phyloP scores from a whole-genome alignment of 2,797 vertebrate species.

The Coluber constrictor region DNA sequence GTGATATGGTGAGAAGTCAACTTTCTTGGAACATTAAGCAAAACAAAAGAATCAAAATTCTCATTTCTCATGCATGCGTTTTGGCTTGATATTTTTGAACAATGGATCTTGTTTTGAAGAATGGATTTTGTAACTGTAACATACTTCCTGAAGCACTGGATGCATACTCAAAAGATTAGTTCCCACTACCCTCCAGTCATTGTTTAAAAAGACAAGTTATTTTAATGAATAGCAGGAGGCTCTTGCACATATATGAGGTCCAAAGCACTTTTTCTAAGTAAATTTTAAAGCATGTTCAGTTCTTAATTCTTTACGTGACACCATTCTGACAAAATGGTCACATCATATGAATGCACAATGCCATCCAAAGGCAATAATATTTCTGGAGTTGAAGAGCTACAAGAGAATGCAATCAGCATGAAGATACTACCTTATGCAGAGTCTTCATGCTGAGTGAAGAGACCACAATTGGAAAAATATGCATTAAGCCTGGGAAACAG shows the following conservation, averaged over 20 bases:
- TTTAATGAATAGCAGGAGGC: background rate
- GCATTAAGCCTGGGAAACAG: background rate
- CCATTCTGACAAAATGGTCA: background rate
- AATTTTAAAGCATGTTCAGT: background rate
- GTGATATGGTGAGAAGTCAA: background rate
- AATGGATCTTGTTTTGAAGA: background rate
- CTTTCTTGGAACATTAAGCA: background rate
- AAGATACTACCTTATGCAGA: background rate
- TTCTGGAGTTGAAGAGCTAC: background rate
- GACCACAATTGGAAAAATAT: background rate
- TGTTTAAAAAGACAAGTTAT: background rate
- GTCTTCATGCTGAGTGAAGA: background rate
- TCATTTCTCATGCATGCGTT: background rate
- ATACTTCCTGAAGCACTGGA: background rate
- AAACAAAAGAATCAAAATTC: background rate
- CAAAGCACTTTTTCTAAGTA: background rate
- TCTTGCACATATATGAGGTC: background rate
- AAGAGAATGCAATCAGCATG: background rate
- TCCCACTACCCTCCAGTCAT: fast-evolving
- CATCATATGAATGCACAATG: background rate
- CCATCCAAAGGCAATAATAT: background rate
- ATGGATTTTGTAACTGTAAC: background rate
- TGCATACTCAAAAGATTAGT: background rate
- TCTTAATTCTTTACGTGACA: background rate
- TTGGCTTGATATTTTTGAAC: background rate